Percentiles rank a stretch among this genome's conserved stretches.
phyloP scores from a whole-genome alignment of 1,140 invertebrate species.

The Rhyzopertha dominica region DNA sequence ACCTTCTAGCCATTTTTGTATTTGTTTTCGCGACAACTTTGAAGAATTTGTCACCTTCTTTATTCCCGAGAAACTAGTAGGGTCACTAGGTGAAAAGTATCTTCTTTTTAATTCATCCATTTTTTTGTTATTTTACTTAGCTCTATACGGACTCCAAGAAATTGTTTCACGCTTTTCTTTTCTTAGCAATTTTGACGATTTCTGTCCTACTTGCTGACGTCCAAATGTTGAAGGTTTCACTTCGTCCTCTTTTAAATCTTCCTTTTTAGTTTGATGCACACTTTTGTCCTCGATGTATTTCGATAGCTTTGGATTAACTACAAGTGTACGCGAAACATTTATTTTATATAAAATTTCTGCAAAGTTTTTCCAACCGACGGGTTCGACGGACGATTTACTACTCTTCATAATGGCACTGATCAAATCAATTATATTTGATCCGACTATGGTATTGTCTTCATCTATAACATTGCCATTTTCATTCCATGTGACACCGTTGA shows the following conservation, averaged over 20 bases:
- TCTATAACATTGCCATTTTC: neutral
- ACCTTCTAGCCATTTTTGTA: neutral
- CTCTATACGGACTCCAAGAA: too few species aligned
- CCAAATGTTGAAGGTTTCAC: too few species aligned
- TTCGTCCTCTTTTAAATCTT: too few species aligned
- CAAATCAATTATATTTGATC: slow-evolving; percentile 1
- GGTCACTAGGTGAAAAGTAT: neutral
- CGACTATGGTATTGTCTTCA: neutral
- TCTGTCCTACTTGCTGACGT: too few species aligned
- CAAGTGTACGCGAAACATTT: neutral
- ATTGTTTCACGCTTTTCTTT: too few species aligned
- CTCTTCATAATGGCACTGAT: neutral
- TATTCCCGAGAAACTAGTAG: slow-evolving; percentile 1
- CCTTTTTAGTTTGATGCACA: too few species aligned
- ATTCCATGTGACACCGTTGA: slow-evolving; percentile 2
- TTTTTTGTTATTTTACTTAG: too few species aligned
- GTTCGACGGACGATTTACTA: slow-evolving; percentile 1
- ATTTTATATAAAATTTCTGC: slow-evolving; percentile 7
- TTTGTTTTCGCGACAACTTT: neutral
- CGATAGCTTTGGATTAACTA: neutral
- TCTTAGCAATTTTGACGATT: too few species aligned
- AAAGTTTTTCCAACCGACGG: neutral
- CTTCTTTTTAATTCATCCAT: too few species aligned
- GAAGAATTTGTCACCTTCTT: neutral
- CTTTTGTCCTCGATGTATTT: too few species aligned